Evolutionary conservation across 2,797 vertebrate genomes (phyloP).

Genomic region (Squalus acanthias): DNA sequence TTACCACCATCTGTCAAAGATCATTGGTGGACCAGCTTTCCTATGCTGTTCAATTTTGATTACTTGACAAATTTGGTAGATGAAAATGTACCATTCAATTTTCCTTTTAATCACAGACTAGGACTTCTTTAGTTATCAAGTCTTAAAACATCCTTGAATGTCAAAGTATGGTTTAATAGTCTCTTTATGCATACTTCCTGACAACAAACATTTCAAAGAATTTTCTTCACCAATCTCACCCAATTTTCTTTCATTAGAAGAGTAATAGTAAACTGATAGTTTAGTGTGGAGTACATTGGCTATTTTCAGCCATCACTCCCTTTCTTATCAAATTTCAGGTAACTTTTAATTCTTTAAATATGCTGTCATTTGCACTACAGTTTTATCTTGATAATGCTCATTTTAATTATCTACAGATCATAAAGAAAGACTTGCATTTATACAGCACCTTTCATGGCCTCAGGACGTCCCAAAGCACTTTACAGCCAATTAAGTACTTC

Average conservation of each 20-base stretch:
- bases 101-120: neutral
- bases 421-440: no score
- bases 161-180: no score
- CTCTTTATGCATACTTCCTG: neutral
- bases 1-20: neutral
- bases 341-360: neutral
- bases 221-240: neutral
- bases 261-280: neutral
- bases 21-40: neutral
- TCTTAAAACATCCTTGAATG: neutral
- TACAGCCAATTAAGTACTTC: no score
- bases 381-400: neutral
- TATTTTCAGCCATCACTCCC: neutral
- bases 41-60: neutral
- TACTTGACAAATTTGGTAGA: neutral
- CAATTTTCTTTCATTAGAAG: no score
- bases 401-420: slow-evolving; percentile 3
- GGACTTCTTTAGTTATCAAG: no score
- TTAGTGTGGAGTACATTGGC: neutral
- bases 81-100: neutral
- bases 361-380: no score
- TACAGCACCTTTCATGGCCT: no score
- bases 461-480: no score
- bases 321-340: neutral
- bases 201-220: neutral